Conservation (phyloP, 2,113 vertebrate species). For the Marmota flaviventris region DNA sequence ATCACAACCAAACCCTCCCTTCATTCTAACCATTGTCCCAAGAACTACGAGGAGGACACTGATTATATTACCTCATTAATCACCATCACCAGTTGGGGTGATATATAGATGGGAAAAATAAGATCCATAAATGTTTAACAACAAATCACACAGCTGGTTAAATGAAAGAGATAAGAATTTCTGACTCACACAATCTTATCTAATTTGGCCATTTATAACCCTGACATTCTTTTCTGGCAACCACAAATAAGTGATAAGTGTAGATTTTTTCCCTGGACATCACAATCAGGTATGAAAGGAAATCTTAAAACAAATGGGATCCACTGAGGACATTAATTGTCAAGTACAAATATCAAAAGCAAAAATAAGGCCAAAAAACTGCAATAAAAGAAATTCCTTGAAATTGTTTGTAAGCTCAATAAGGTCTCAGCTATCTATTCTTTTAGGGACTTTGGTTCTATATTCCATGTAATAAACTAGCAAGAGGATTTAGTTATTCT, state of each 20-base stretch:
- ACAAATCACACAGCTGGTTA: background rate
- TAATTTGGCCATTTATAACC: background rate
- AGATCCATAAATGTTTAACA: background rate
- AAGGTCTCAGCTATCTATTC: background rate
- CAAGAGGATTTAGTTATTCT: background rate
- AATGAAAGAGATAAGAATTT: background rate
- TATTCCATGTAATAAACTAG: background rate
- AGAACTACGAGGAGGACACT: background rate
- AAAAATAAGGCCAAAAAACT: background rate
- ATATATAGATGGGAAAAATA: background rate
- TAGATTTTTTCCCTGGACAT: background rate
- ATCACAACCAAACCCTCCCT: background rate
- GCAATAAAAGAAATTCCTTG: background rate
- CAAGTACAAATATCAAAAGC: background rate
- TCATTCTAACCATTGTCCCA: background rate
- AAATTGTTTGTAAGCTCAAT: background rate
- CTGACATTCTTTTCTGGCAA: background rate
- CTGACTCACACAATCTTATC: background rate
- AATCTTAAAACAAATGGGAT: background rate
- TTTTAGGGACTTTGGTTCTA: background rate
- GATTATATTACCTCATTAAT: background rate
- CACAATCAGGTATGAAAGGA: constrained; percentile 8
- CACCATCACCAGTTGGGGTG: background rate
- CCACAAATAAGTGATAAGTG: background rate
- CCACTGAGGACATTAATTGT: background rate